Evolutionary conservation across 2,113 vertebrate species (phyloP).

Genomic region (Chrysochloris asiatica): DNA sequence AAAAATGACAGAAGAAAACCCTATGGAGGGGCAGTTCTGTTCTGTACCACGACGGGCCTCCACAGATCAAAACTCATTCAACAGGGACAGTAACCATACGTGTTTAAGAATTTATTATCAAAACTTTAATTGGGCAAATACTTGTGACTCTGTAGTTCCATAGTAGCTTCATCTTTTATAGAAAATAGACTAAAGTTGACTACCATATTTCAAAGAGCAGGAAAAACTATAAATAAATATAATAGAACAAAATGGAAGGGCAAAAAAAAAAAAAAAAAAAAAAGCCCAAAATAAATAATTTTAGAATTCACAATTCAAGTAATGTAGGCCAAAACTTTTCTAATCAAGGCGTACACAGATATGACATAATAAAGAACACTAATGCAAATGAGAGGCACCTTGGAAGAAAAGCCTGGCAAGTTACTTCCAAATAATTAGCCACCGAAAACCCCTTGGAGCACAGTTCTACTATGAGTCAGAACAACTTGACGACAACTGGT

Average conservation of each 20-base stretch:
- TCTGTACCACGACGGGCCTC: neutral
- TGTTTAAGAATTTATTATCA: slow-evolving; percentile 16
- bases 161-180: neutral
- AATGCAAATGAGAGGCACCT: neutral
- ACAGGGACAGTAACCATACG: neutral
- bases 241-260: neutral
- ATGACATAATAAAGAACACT: neutral
- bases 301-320: neutral
- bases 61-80: neutral
- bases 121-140: slow-evolving; percentile 19
- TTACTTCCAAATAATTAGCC: neutral
- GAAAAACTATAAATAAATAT: slow-evolving; percentile 36
- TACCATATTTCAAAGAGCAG: neutral
- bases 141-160: neutral
- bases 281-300: slow-evolving; percentile 21
- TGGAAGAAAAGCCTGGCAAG: neutral
- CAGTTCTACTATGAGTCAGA: neutral
- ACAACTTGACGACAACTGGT: neutral
- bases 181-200: neutral
- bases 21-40: neutral
- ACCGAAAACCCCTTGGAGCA: neutral
- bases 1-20: neutral
- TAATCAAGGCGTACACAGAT: neutral
- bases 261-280: neutral
- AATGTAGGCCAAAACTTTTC: slow-evolving; percentile 36